Evolutionary conservation across 64 coral and sea anemone species (phyloP), one percentile per base, ranked within the genome.

Genomic region (Pocillopora damicornis): DNA sequence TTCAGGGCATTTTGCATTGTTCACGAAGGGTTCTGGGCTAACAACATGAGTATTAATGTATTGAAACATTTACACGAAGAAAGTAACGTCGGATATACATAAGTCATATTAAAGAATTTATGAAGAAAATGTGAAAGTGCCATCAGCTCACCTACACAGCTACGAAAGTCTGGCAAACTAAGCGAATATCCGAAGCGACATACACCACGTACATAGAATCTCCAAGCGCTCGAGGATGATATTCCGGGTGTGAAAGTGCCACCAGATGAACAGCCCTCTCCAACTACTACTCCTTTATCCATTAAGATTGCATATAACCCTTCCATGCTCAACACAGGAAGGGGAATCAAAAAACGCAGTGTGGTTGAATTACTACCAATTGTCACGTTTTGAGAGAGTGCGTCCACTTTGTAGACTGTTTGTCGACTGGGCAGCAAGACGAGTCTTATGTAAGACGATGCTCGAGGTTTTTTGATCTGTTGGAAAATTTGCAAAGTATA

Each of bases 241-340:
- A 83, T 26, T 15, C 80, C 80, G 38, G 80, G 80, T 42, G 80
- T 83, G 0, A 61, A 61, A 45, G 80, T 61, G 45, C 80, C 80
- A 10, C 45, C 80, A 67, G 22, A 83, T 9, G 80, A 68, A 37
- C 80, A 83, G 13, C 80, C 80, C n/a, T 83, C 61, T 37, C 80
- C 80, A 37, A 83, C 61, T 9, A 83, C 80, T 42, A 35, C 80
- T 45, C 80, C 80, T 5, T 18, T 34, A 67, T 83, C 80, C 9
- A 83, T 83, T 36, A 83, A 67, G 13, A 83, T 83, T 9, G 80
- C 80, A 61, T 83, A 83, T 20, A 62, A 63, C 11, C 80, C 80
- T n/a, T 22, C n/a, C 80, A 83, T 83, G 20, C 80, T 83, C 18
- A 83, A 45, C 5, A 62, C 35, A 66, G 62, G 61, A 67, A 66